Base-by-base conservation (phyloP, 2,888 invertebrate genomes). In the Ecdyonurus torrentis region DNA sequence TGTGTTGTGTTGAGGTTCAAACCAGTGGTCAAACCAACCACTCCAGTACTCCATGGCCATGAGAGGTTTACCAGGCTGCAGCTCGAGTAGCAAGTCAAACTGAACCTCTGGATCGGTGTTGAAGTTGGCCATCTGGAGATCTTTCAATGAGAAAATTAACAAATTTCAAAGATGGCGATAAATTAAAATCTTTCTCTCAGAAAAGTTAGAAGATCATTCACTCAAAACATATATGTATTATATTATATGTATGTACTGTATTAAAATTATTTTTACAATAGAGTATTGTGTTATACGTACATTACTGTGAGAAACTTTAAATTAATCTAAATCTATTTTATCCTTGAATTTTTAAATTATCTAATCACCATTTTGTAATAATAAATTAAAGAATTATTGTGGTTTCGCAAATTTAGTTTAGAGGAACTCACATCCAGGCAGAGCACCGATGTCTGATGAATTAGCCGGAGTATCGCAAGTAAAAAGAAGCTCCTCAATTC, bases 1-100 rank as follows among this genome's bases (percentile, higher is more conserved):
- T 7, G 3, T n/a, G 55, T n/a, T 55, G 20, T 55, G 55, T 37
- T 15, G 7, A 55, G 22, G 19, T 20, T 76, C 75, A 2, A 74
- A 71, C 83, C 83, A 83, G 67, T 79, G 79, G 69, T 81, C 81
- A 69, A 81, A 83, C 82, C 82, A 83, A 19, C 82, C 82, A 2
- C 76, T 74, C 82, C 82, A 83, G 69, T 76, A 81, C 70, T 83
- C 83, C 74, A 78, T 80, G 1, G 78, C 78, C 79, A 81, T 79
- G 3, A 76, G 66, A 0, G 83, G 81, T 65, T 76, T 74, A 63
- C 77, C 72, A 0, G 77, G 76, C 68, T 80, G 80, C n/a, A 77
- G 68, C 58, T 69, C 67, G 63, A 73, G 70, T 58, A 81, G 70
- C 5, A 69, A 69, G 18, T 74, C 70, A 63, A 81, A 74, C 67